Evolutionary conservation across 2,888 invertebrate species (phyloP).

Genomic region (Chrysolina oricalcia): DNA sequence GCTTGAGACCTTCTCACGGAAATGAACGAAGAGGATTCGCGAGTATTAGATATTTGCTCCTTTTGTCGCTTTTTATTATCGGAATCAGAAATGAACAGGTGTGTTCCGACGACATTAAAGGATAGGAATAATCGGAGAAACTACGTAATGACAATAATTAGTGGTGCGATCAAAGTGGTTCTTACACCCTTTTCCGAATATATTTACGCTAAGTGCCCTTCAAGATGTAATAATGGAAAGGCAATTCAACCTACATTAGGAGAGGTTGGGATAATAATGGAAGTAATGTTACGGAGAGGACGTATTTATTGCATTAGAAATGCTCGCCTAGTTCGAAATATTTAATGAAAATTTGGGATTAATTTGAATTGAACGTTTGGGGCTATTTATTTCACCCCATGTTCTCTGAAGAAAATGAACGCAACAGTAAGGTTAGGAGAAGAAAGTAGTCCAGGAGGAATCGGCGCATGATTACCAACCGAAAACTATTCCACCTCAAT

Average conservation of each 20-base stretch:
- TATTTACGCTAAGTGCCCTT: slow-evolving; percentile 14
- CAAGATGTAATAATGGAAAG: slow-evolving; percentile 11
- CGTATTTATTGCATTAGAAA: neutral
- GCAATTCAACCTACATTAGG: neutral
- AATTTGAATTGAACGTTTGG: neutral
- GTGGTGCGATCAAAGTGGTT: slow-evolving; percentile 20
- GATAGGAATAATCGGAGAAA: slow-evolving; percentile 11
- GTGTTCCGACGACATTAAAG: slow-evolving; percentile 16
- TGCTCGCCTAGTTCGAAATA: neutral
- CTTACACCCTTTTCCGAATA: slow-evolving; percentile 24
- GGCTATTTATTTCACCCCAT: neutral
- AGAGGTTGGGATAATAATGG: slow-evolving; percentile 10
- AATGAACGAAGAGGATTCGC: neutral
- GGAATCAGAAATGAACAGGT: neutral
- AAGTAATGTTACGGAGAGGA: neutral
- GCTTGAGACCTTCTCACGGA: neutral
- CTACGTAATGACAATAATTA: slow-evolving; percentile 26
- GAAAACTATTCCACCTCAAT: too few relatives aligned
- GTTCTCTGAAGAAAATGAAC: neutral
- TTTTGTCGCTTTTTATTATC: neutral
- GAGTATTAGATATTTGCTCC: neutral
- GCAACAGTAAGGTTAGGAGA: too few relatives aligned
- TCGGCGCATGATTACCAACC: too few relatives aligned
- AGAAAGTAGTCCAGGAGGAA: too few relatives aligned
- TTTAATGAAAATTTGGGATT: neutral